These are phyloP conservation scores for Falco concolor DNA, from an alignment of 2,797 vertebrate species.

Conservation along the genomic window DNA sequence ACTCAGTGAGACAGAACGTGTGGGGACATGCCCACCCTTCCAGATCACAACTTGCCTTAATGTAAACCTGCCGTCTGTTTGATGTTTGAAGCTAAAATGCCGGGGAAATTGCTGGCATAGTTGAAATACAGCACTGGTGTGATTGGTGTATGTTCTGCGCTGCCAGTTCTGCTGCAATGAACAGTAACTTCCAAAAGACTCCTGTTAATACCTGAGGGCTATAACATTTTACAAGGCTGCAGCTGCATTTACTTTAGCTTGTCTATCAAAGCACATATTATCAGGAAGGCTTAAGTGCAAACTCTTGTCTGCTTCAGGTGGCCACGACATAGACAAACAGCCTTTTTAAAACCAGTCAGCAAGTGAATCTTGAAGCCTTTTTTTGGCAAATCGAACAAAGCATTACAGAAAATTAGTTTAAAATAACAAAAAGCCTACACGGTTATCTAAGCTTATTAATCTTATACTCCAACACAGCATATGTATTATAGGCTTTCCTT, in stretches of 20 bases:
- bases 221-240: background rate
- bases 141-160: background rate
- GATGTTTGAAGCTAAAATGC: background rate
- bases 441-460: background rate
- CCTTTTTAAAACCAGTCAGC: background rate
- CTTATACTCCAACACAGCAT: background rate
- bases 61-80: background rate
- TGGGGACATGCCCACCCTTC: background rate
- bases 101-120: background rate
- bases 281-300: background rate
- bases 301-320: background rate
- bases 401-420: background rate
- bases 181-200: background rate
- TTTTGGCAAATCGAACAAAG: background rate
- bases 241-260: background rate
- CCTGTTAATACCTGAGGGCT: background rate
- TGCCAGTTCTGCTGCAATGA: background rate
- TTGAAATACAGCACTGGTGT: background rate
- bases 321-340: background rate
- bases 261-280: background rate
- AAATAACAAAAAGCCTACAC: background rate
- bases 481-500: background rate
- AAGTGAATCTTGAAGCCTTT: background rate
- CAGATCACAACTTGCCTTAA: background rate
- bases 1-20: accelerated